phyloP scores from a whole-genome alignment of 2,888 invertebrate genomes.

The Agonopterix arenella region DNA sequence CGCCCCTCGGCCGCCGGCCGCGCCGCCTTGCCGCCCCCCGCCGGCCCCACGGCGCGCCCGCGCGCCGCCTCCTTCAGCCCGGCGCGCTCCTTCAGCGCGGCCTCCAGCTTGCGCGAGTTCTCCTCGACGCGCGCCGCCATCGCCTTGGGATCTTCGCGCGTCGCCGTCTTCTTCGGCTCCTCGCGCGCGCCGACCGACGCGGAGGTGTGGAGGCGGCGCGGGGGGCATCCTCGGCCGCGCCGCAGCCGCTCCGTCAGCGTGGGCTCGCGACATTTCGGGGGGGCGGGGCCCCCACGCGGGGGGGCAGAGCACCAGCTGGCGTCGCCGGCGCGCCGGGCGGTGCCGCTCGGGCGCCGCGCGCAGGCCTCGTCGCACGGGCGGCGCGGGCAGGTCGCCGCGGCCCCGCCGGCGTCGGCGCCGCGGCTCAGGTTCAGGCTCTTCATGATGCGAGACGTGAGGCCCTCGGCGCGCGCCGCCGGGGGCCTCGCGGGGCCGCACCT shows the following conservation, averaged over 20 bases:
- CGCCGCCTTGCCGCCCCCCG: constrained; percentile 27
- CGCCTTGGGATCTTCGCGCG: constrained; percentile 2
- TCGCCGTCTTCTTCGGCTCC: neutral
- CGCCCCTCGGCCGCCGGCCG: constrained; percentile 4
- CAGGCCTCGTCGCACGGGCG: neutral
- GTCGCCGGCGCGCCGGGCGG: constrained; percentile 7
- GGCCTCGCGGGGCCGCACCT: constrained; percentile 4
- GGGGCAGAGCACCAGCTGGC: constrained; percentile 15
- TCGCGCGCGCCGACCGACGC: constrained; percentile 1
- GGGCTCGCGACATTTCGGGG: neutral
- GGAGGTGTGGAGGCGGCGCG: constrained; percentile 18
- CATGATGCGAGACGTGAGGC: constrained; percentile 16
- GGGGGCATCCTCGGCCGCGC: constrained; percentile 14
- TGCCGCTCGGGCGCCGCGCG: neutral
- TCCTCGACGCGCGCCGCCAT: neutral
- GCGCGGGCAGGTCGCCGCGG: constrained; percentile 1
- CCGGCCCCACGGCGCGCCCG: neutral
- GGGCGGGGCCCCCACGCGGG: constrained; percentile 12
- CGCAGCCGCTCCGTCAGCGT: constrained; percentile 9
- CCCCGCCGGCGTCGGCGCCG: constrained; percentile 4
- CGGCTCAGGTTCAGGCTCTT: constrained; percentile 15
- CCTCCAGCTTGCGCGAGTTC: constrained; percentile 5
- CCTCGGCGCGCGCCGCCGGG: neutral
- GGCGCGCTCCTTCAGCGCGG: constrained; percentile 12
- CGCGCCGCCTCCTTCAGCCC: constrained; percentile 18